Percentiles rank a stretch among this genome's conserved stretches.
These are phyloP conservation scores for Limnothrissa miodon DNA, from an alignment of 2,113 vertebrate genomes.

Conservation along the genomic window DNA sequence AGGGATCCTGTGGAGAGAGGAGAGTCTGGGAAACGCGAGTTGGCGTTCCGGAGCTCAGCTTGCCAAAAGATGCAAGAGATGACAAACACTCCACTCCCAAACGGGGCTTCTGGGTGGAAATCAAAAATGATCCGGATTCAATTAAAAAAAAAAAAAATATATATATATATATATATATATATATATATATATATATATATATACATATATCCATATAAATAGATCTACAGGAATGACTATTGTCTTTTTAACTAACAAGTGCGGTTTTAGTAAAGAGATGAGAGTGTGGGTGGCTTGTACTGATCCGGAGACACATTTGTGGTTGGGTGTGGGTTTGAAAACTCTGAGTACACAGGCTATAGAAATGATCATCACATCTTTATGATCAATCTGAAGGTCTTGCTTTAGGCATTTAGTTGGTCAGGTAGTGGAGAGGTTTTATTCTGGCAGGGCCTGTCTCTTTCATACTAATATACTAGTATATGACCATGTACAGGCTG, in stretches of 20 bases:
- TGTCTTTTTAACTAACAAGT: neutral
- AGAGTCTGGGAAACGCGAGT: constrained; percentile 18
- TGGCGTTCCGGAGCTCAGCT: constrained; percentile 6
- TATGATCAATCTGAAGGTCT: neutral
- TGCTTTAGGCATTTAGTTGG: neutral
- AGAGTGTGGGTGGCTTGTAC: neutral
- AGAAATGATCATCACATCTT: neutral
- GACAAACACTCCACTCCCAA: neutral
- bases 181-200: too few species aligned
- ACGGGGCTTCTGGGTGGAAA: constrained; percentile 1
- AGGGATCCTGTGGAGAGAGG: constrained; percentile 4
- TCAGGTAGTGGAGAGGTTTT: neutral
- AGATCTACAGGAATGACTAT: neutral
- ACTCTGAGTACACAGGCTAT: neutral
- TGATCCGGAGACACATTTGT: neutral
- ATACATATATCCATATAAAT: neutral
- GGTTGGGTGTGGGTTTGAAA: neutral
- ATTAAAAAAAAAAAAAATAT: too few species aligned
- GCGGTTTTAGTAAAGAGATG: neutral
- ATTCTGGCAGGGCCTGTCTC: neutral
- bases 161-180: too few species aligned
- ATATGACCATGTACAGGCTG: neutral
- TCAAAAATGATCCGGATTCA: neutral
- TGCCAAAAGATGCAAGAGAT: constrained; percentile 6
- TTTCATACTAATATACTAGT: neutral